phyloP scores from a whole-genome alignment of 1,140 invertebrate species.

The Magallana ariakensis region DNA sequence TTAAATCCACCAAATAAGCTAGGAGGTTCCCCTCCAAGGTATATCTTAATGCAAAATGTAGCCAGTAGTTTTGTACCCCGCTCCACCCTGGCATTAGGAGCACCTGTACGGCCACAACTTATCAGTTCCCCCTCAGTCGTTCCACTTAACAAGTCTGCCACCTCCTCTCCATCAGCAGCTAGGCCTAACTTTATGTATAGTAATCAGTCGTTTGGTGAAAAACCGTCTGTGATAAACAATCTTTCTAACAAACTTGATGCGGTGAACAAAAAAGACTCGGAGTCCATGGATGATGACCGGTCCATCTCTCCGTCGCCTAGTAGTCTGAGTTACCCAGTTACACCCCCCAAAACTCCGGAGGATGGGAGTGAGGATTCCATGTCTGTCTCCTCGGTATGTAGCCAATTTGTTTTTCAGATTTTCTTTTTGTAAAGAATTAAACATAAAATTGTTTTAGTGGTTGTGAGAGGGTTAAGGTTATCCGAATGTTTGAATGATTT shows the following conservation, averaged over 20 bases:
- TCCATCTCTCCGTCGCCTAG: conserved; percentile 56
- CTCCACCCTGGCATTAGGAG: background rate
- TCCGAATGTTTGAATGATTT: too few species aligned
- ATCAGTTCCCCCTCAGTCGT: background rate
- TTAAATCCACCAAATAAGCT: conserved; percentile 18
- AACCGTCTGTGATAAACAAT: conserved; percentile 23
- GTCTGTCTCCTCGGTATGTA: conserved; percentile 46
- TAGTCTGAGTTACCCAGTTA: conserved; percentile 68
- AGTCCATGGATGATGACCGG: conserved; percentile 47
- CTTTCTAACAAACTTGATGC: conserved; percentile 31
- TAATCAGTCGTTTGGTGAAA: conserved; percentile 26
- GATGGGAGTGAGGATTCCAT: conserved; percentile 55
- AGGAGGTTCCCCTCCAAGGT: conserved; percentile 22
- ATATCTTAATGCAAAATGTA: conserved; percentile 25
- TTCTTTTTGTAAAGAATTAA: background rate
- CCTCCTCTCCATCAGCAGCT: background rate
- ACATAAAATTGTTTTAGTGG: background rate
- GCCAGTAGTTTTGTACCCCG: background rate
- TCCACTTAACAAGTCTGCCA: conserved; percentile 5
- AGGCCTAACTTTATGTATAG: conserved; percentile 3
- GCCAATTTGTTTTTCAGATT: background rate
- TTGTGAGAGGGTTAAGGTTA: background rate
- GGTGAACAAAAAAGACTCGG: conserved; percentile 8
- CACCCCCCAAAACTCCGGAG: conserved; percentile 71
- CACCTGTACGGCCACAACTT: background rate